A percentile compares a stretch with the other conserved stretches of the same genome.
These are phyloP conservation scores for Labia minor DNA, from an alignment of 2,888 invertebrate species.

Conservation along the genomic window DNA sequence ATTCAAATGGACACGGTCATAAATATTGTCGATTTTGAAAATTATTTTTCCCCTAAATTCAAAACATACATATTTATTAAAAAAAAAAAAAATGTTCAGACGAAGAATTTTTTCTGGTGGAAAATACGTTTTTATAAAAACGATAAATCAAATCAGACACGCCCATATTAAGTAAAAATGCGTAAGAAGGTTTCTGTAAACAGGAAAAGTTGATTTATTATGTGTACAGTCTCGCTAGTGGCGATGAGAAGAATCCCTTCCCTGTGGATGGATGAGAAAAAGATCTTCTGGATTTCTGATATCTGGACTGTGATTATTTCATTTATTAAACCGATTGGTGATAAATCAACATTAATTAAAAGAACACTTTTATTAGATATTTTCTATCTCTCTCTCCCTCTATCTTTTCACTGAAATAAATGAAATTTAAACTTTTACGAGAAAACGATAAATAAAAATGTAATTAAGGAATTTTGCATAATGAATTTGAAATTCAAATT, in stretches of 20 bases:
- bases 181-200: slow-evolving; percentile 13
- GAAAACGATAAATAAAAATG: neutral
- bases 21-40: neutral
- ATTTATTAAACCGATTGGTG: neutral
- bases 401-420: neutral
- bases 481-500: neutral
- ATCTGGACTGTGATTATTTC: neutral
- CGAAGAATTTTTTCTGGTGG: neutral
- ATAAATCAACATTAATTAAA: slow-evolving; percentile 6
- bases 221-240: slow-evolving; percentile 1
- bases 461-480: slow-evolving; percentile 7
- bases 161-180: slow-evolving; percentile 13
- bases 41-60: neutral
- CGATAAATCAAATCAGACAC: slow-evolving; percentile 13
- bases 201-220: slow-evolving; percentile 13
- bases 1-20: slow-evolving; percentile 13
- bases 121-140: neutral
- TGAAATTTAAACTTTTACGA: neutral
- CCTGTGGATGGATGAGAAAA: neutral
- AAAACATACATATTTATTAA: neutral
- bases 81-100: neutral
- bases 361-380: neutral
- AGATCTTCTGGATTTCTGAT: neutral
- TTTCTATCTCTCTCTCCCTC: no score
- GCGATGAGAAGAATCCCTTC: neutral